Conservation (phyloP, 2,888 invertebrate species). For the Cetonia aurata region DNA sequence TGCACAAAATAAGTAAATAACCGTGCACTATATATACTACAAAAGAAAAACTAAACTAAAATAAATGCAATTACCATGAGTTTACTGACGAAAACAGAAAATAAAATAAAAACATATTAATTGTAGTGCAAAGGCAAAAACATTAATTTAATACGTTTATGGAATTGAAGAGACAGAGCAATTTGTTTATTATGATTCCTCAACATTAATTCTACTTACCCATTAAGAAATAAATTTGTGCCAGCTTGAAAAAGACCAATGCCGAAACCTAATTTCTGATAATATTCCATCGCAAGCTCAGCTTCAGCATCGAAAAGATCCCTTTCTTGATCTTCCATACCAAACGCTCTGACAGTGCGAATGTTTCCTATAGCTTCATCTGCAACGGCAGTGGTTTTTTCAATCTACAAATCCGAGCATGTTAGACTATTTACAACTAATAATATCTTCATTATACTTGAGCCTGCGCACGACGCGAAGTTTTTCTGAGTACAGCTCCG, state of each 20-base stretch:
- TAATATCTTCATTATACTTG: constrained; percentile 71
- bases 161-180: too few relatives aligned
- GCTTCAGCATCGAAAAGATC: constrained; percentile 81
- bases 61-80: too few relatives aligned
- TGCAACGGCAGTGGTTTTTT: constrained; percentile 88
- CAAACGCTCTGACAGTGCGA: constrained; percentile 93
- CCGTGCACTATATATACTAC: too few relatives aligned
- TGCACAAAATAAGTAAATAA: too few relatives aligned
- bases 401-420: constrained; percentile 70
- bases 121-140: too few relatives aligned
- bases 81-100: too few relatives aligned
- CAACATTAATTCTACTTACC: constrained; percentile 64
- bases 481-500: constrained; percentile 80
- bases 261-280: constrained; percentile 86
- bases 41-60: too few relatives aligned
- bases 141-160: too few relatives aligned
- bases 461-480: constrained; percentile 85
- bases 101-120: too few relatives aligned
- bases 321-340: constrained; percentile 89
- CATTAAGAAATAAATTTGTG: constrained; percentile 86
- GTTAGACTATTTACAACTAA: not conserved
- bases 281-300: constrained; percentile 77
- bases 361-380: constrained; percentile 96
- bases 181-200: too few relatives aligned
- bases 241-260: constrained; percentile 93